Conservation (phyloP, 1,140 invertebrate genomes). For the Anastrepha ludens region DNA sequence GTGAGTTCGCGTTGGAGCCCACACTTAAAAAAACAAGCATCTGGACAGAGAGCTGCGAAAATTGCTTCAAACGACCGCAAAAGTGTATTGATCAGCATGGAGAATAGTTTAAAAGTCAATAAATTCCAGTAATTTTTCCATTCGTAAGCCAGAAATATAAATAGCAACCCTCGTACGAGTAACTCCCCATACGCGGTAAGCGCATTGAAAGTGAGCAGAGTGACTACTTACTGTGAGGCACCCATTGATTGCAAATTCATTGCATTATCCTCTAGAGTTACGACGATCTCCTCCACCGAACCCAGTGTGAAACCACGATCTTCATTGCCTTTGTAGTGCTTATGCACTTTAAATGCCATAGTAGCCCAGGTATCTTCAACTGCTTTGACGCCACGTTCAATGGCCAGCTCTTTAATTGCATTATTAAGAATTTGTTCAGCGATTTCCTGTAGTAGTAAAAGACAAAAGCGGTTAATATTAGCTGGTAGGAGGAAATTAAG, state of each 20-base stretch:
- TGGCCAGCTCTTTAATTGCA: slow-evolving; percentile 90
- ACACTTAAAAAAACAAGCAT: too few relatives aligned
- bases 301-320: slow-evolving; percentile 83
- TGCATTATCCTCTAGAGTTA: slow-evolving; percentile 89
- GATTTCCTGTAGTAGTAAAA: slow-evolving; percentile 76
- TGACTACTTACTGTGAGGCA: slow-evolving; percentile 81
- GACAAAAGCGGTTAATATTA: not conserved
- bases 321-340: slow-evolving; percentile 79
- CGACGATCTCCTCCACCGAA: slow-evolving; percentile 86
- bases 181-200: not conserved
- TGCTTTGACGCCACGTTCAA: slow-evolving; percentile 89
- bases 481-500: not conserved
- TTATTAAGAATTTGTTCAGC: slow-evolving; percentile 89
- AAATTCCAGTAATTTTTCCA: too few relatives aligned
- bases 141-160: too few relatives aligned
- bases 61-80: too few relatives aligned
- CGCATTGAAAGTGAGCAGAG: too few relatives aligned
- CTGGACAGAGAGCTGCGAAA: too few relatives aligned
- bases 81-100: too few relatives aligned
- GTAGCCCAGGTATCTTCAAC: slow-evolving; percentile 84
- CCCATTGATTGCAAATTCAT: slow-evolving; percentile 94
- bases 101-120: too few relatives aligned
- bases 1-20: too few relatives aligned
- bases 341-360: slow-evolving; percentile 83
- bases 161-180: too few relatives aligned